Evolutionary conservation across 2,888 invertebrate genomes (phyloP).

Genomic region (Spialia ferax): DNA sequence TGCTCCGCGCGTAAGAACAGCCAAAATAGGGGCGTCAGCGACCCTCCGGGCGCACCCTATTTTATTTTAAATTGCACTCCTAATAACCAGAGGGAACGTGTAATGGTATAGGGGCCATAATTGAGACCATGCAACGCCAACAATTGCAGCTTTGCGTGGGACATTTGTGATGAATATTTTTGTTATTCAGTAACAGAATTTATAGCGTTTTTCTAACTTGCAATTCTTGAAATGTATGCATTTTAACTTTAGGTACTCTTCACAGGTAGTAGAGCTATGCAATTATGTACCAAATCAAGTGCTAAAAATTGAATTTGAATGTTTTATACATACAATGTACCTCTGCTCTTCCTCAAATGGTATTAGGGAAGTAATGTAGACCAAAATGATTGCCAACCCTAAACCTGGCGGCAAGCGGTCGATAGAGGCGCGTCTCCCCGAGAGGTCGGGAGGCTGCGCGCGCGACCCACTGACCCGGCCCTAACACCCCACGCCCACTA

Average conservation of each 20-base stretch:
- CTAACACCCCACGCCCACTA: constrained; percentile 54
- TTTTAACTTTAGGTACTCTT: too few species aligned
- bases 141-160: constrained; percentile 21
- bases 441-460: constrained; percentile 85
- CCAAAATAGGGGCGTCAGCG: constrained; percentile 74
- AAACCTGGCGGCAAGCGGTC: constrained; percentile 74
- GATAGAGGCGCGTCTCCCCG: constrained; percentile 83
- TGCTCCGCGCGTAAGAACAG: constrained; percentile 72
- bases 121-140: constrained; percentile 18
- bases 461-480: constrained; percentile 89
- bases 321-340: neutral
- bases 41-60: constrained; percentile 71
- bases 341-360: too few species aligned
- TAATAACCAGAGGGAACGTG: constrained; percentile 65
- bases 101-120: constrained; percentile 30
- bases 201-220: neutral
- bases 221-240: neutral
- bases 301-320: too few species aligned
- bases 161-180: constrained; percentile 12
- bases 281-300: too few species aligned
- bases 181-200: neutral
- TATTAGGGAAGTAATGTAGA: constrained; percentile 26
- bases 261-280: too few species aligned
- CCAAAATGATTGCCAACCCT: constrained; percentile 64
- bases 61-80: constrained; percentile 65